Evolutionary conservation across 2,888 invertebrate genomes (phyloP), one percentile per base, ranked within the genome.

Genomic region (Azorinus chamasolen): DNA sequence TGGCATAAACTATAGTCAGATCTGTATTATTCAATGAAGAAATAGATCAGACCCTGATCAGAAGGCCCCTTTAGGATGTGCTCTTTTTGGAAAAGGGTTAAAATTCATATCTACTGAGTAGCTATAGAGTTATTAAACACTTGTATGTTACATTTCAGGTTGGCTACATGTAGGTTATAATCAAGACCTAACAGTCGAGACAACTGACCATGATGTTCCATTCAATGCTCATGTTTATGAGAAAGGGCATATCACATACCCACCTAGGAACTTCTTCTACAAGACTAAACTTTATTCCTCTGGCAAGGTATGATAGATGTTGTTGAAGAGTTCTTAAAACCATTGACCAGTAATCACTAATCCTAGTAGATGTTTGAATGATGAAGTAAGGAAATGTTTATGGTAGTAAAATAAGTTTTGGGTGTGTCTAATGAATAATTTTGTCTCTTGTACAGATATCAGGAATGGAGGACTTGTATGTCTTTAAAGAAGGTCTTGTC

Each of bases 391-490:
- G n/a, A n/a, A n/a, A n/a, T n/a, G n/a, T n/a, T n/a, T n/a, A n/a
- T n/a, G n/a, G n/a, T n/a, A n/a, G n/a, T n/a, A n/a, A n/a, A n/a
- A n/a, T n/a, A n/a, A n/a, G n/a, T n/a, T n/a, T n/a, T n/a, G n/a
- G n/a, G n/a, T n/a, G n/a, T n/a, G n/a, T n/a, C n/a, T n/a, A n/a
- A n/a, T n/a, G n/a, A n/a, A n/a, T n/a, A n/a, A n/a, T n/a, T n/a
- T n/a, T n/a, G n/a, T n/a, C n/a, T n/a, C n/a, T n/a, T n/a, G n/a
- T 46, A 10, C 66, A 88, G 89, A 83, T 89, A 16, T 79, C 85
- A 22, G 89, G 89, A 10, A 76, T 89, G 12, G 83, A 87, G 57
- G 88, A 89, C 54, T 46, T 89, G 64, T 89, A 85, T 68, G 88
- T 89, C n/a, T 88, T 84, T 79, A 83, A 87, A 74, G 85, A 73